Conservation (phyloP, 2,888 invertebrate species). For the Nipponacmea schrenckii region DNA sequence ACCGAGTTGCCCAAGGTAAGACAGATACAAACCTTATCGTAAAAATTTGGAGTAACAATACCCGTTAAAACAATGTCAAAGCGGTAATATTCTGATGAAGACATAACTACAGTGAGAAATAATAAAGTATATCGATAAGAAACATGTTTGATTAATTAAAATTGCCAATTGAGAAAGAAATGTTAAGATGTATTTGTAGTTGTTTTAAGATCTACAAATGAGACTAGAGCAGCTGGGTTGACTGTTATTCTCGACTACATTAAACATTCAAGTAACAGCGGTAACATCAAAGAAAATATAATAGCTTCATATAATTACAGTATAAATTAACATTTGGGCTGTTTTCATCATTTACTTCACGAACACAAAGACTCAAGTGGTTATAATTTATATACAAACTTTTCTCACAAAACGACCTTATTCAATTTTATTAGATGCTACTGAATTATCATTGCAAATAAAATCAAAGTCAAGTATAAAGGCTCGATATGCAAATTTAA, state of each 20-base stretch:
- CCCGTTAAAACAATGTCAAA: too few relatives aligned
- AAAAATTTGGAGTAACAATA: too few relatives aligned
- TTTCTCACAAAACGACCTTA: not conserved
- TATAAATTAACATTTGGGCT: conserved; percentile 4
- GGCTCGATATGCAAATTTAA: conserved; percentile 3
- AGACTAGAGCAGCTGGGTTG: conserved; percentile 1
- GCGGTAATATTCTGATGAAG: too few relatives aligned
- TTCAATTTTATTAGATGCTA: not conserved
- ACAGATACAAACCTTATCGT: too few relatives aligned
- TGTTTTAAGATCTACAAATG: not conserved
- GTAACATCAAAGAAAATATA: conserved; percentile 1
- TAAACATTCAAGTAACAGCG: not conserved
- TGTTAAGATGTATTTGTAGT: too few relatives aligned
- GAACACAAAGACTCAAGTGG: not conserved
- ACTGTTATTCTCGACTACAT: conserved; percentile 2
- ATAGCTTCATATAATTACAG: not conserved
- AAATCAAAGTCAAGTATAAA: not conserved
- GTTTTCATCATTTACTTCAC: not conserved
- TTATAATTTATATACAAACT: not conserved
- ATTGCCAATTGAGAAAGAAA: too few relatives aligned
- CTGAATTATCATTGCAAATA: not conserved
- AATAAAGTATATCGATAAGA: too few relatives aligned
- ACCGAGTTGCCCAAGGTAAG: too few relatives aligned
- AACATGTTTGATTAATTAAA: too few relatives aligned
- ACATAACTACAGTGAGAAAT: too few relatives aligned